These are phyloP conservation scores for Synanthedon myopaeformis DNA, from an alignment of 2,888 invertebrate species.

Conservation along the genomic window DNA sequence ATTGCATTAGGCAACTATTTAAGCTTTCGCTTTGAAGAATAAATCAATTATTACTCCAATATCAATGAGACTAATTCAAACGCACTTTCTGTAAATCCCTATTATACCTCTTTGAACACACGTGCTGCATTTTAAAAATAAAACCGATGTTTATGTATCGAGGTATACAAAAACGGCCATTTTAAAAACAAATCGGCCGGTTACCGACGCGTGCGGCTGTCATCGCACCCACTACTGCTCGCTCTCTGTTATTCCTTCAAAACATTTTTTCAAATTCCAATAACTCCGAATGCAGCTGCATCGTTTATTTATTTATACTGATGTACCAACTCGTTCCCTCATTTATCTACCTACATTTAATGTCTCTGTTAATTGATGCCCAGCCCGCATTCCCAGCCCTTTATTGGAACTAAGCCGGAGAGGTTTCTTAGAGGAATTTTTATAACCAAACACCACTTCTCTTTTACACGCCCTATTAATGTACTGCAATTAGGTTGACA, in stretches of 20 bases:
- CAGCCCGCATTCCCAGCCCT: slow-evolving; percentile 42
- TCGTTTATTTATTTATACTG: slow-evolving; percentile 29
- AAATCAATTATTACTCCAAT: too few relatives aligned
- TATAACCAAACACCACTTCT: slow-evolving; percentile 18
- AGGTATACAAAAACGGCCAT: background rate
- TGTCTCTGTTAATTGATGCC: slow-evolving; percentile 57
- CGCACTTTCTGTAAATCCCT: too few relatives aligned
- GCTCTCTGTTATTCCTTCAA: slow-evolving; percentile 6
- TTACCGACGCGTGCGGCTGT: slow-evolving; percentile 2
- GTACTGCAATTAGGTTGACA: slow-evolving; percentile 2
- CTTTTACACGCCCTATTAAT: background rate
- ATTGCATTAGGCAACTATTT: too few relatives aligned
- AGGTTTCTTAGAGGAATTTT: slow-evolving; percentile 29
- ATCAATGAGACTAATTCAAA: too few relatives aligned
- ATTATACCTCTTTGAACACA: background rate
- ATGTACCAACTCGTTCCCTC: slow-evolving; percentile 21
- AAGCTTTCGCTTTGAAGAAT: too few relatives aligned
- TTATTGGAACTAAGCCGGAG: slow-evolving; percentile 36
- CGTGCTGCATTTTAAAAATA: background rate
- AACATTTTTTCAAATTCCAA: slow-evolving; percentile 19
- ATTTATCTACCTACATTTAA: slow-evolving; percentile 35
- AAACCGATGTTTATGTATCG: background rate
- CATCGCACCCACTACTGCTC: slow-evolving; percentile 1
- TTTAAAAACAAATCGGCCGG: background rate
- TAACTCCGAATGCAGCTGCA: slow-evolving; percentile 27